A percentile compares a stretch with the other conserved stretches of the same genome.
These are phyloP conservation scores for Tenthredo livida DNA, from an alignment of 2,888 invertebrate genomes.

Conservation along the genomic window DNA sequence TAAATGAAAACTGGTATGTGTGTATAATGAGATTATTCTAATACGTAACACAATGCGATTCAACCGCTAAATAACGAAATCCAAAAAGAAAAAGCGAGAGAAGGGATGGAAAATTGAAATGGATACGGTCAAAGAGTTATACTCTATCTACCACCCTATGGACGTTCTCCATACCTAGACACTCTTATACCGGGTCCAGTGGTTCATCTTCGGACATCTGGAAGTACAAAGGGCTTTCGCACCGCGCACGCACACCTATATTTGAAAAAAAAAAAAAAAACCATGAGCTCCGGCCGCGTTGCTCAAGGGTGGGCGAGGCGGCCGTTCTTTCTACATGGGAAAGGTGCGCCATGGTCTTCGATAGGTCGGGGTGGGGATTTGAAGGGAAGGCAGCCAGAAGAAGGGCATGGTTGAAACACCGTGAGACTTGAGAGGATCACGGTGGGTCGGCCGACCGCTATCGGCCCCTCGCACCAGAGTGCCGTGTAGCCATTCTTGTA, in stretches of 20 bases:
- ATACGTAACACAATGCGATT: slow-evolving; percentile 20
- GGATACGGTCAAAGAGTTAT: slow-evolving; percentile 36
- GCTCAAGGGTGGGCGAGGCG: slow-evolving; percentile 55
- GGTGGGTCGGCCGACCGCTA: slow-evolving; percentile 46
- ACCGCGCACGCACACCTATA: slow-evolving; percentile 28
- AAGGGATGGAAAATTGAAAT: neutral
- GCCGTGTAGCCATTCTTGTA: slow-evolving; percentile 53
- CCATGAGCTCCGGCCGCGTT: slow-evolving; percentile 33
- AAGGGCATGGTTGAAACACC: slow-evolving; percentile 28
- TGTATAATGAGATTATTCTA: slow-evolving; percentile 16
- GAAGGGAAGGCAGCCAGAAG: neutral
- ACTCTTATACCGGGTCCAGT: neutral
- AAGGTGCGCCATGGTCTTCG: slow-evolving; percentile 44
- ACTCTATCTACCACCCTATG: neutral
- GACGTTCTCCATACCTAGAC: neutral
- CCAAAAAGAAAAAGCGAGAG: neutral
- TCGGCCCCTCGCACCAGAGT: slow-evolving; percentile 34
- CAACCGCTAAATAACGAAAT: neutral
- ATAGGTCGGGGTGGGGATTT: neutral
- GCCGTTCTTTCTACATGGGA: slow-evolving; percentile 46
- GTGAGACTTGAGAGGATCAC: slow-evolving; percentile 46
- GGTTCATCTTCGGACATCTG: slow-evolving; percentile 16
- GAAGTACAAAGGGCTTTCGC: slow-evolving; percentile 47
- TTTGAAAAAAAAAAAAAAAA: slow-evolving; percentile 6
- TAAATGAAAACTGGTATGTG: neutral